These are phyloP conservation scores for Neomorphus geoffroyi DNA, from an alignment of 2,797 vertebrate genomes.

Conservation along the genomic window DNA sequence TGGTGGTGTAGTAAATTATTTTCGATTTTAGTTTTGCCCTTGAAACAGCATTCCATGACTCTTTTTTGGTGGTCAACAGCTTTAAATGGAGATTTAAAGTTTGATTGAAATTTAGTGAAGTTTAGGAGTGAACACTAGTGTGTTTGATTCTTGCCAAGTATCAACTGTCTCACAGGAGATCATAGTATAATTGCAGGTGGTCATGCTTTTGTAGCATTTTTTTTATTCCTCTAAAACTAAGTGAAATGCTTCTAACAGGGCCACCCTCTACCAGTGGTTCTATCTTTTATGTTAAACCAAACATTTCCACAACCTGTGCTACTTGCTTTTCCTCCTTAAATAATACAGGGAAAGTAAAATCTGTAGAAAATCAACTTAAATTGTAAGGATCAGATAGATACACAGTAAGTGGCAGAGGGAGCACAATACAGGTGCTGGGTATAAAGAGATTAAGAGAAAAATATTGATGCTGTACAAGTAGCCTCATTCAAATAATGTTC, in stretches of 20 bases:
- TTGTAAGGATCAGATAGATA: background rate
- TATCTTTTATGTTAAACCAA: background rate
- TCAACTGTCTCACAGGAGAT: background rate
- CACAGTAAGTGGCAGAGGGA: background rate
- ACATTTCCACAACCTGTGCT: background rate
- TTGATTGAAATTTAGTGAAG: background rate
- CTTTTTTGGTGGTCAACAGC: background rate
- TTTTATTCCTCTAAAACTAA: background rate
- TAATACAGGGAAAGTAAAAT: background rate
- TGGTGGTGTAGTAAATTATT: background rate
- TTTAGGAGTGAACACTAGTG: background rate
- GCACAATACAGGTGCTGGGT: background rate
- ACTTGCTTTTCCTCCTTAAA: background rate
- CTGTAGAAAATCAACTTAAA: background rate
- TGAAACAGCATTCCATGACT: background rate
- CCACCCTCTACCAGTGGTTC: fast-evolving
- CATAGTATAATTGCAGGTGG: background rate
- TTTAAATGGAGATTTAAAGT: background rate
- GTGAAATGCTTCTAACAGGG: background rate
- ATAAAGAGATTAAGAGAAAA: background rate
- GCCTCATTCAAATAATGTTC: background rate
- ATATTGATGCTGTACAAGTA: background rate
- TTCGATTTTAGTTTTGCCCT: background rate
- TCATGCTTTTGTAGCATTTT: background rate
- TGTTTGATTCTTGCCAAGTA: background rate